A percentile compares a stretch with the other conserved stretches of the same genome.
phyloP scores from a whole-genome alignment of 2,888 invertebrate species.

The Notodonta ziczac region DNA sequence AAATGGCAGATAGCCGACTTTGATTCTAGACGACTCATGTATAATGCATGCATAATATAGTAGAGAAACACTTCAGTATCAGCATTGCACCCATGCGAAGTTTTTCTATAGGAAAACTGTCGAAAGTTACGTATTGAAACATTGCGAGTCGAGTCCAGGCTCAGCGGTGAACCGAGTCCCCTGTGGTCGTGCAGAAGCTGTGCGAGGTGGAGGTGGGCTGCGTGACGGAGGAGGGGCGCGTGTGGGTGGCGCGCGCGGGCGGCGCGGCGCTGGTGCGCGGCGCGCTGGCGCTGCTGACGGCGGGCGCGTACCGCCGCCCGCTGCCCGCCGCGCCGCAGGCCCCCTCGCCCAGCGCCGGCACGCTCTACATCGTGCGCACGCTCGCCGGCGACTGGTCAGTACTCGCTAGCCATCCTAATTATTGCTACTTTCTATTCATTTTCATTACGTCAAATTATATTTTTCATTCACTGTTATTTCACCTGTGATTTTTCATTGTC shows the following conservation, averaged over 20 bases:
- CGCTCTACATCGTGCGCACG: constrained; percentile 80
- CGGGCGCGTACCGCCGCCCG: constrained; percentile 73
- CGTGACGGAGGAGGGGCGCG: constrained; percentile 77
- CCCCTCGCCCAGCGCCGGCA: constrained; percentile 58
- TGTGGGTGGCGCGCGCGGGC: constrained; percentile 76
- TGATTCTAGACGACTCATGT: too few species aligned
- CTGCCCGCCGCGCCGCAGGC: constrained; percentile 75
- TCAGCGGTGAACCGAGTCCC: not conserved
- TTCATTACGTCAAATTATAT: too few species aligned
- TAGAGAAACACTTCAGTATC: too few species aligned
- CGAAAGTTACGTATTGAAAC: too few species aligned
- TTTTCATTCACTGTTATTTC: too few species aligned
- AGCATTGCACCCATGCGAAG: too few species aligned
- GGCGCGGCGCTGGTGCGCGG: constrained; percentile 66
- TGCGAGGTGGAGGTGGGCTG: constrained; percentile 78
- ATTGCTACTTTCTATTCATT: too few species aligned
- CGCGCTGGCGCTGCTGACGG: constrained; percentile 72
- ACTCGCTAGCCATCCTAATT: not conserved
- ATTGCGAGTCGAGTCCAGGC: too few species aligned
- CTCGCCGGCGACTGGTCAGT: constrained; percentile 77
- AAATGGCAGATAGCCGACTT: too few species aligned
- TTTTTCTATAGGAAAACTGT: too few species aligned
- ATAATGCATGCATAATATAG: too few species aligned
- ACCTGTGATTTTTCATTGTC: too few species aligned
- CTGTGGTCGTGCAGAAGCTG: constrained; percentile 50